A percentile compares a stretch with the other conserved stretches of the same genome.
Conservation (phyloP, 37 sponge, comb jelly and placozoan genomes). For the Oopsacas minuta region DNA sequence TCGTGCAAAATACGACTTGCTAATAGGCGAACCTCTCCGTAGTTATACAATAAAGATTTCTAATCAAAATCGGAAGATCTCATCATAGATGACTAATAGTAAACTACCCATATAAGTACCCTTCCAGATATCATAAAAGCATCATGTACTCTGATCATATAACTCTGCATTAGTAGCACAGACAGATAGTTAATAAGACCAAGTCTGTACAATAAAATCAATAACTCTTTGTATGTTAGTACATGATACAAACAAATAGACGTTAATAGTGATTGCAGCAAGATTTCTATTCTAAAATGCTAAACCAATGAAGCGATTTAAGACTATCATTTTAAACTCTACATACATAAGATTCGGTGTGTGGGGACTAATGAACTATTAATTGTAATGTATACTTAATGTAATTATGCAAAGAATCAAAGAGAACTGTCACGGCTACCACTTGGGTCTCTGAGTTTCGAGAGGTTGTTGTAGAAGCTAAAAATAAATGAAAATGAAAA, state of each 20-base stretch:
- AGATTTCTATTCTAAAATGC: conserved; percentile 17
- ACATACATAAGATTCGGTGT: conserved; percentile 15
- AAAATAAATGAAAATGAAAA: neutral
- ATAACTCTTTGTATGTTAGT: neutral
- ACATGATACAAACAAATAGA: neutral
- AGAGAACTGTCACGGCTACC: neutral
- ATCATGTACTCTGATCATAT: conserved; percentile 9
- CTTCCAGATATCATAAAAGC: no score
- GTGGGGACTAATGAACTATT: conserved; percentile 8
- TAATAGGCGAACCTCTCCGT: no score
- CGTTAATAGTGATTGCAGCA: conserved; percentile 17
- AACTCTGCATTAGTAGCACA: neutral
- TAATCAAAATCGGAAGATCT: no score
- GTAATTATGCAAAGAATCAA: neutral
- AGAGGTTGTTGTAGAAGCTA: neutral
- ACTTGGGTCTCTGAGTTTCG: neutral
- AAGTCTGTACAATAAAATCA: neutral
- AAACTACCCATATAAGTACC: no score
- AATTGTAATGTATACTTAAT: conserved; percentile 8
- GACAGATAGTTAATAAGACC: neutral
- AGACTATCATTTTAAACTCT: conserved; percentile 7
- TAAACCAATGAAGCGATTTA: conserved; percentile 20
- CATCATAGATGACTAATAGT: no score
- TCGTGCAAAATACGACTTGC: no score
- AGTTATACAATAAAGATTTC: no score